These are phyloP conservation scores for Tachina grossa DNA, from an alignment of 2,888 invertebrate genomes.

Conservation along the genomic window DNA sequence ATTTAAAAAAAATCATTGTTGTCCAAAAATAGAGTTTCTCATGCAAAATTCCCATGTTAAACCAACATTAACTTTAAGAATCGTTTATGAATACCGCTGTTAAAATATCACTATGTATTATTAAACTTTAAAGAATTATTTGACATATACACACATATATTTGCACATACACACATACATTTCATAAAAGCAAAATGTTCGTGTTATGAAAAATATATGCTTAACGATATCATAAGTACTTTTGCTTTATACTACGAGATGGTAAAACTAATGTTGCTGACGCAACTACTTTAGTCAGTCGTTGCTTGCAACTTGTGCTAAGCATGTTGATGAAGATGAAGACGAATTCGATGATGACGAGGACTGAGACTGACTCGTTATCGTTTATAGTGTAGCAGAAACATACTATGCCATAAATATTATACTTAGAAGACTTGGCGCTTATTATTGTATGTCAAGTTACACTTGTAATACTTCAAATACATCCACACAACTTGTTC, in stretches of 20 bases:
- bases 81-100: too few species aligned
- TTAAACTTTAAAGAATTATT: too few species aligned
- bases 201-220: slow-evolving; percentile 58
- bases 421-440: slow-evolving; percentile 54
- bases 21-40: too few species aligned
- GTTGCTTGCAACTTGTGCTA: slow-evolving; percentile 28
- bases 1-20: too few species aligned
- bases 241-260: slow-evolving; percentile 11
- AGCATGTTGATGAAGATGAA: slow-evolving; percentile 23
- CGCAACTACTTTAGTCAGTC: slow-evolving; percentile 26
- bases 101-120: too few species aligned
- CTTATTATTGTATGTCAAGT: slow-evolving; percentile 71
- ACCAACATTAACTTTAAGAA: too few species aligned
- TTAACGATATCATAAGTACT: slow-evolving; percentile 52
- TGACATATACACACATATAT: slow-evolving; percentile 7
- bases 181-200: slow-evolving; percentile 35
- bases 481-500: slow-evolving; percentile 66
- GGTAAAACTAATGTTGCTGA: slow-evolving; percentile 44
- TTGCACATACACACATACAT: slow-evolving; percentile 21
- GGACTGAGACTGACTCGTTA: slow-evolving; percentile 12
- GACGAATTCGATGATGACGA: not conserved
- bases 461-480: slow-evolving; percentile 69
- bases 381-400: slow-evolving; percentile 4
- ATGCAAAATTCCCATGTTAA: too few species aligned
- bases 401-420: slow-evolving; percentile 6